A percentile compares a stretch with the other conserved stretches of the same genome.
Evolutionary conservation across 2,113 vertebrate genomes (phyloP).

Genomic region (Cryptotis parvus): DNA sequence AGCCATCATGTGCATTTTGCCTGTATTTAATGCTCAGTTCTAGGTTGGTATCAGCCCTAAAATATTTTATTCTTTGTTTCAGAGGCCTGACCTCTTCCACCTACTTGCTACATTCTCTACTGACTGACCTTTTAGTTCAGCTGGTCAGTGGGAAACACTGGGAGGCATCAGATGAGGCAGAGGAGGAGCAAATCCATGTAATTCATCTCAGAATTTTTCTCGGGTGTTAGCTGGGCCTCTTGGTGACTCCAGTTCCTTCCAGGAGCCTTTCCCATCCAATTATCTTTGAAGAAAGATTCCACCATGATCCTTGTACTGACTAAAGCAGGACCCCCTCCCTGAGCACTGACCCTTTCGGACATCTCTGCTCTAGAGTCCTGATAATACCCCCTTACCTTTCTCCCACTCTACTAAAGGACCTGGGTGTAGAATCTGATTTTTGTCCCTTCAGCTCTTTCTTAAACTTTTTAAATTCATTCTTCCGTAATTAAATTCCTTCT

Average conservation of each 20-base stretch:
- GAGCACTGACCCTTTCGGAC: background rate
- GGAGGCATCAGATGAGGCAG: background rate
- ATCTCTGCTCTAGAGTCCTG: background rate
- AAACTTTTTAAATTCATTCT: background rate
- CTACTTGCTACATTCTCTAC: background rate
- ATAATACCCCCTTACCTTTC: background rate
- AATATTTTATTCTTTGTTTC: too few species aligned
- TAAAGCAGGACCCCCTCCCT: background rate
- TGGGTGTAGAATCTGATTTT: background rate
- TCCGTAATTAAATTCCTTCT: constrained; percentile 18
- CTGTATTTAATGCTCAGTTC: too few species aligned
- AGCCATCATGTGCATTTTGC: too few species aligned
- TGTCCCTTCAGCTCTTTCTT: background rate
- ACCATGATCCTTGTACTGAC: background rate
- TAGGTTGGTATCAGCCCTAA: too few species aligned
- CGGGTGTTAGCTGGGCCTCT: background rate
- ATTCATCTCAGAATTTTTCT: background rate
- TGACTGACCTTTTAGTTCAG: background rate
- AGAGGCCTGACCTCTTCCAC: background rate
- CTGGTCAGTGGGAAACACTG: background rate
- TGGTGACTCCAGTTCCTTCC: background rate
- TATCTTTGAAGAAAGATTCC: background rate
- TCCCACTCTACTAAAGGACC: background rate
- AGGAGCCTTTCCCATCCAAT: background rate
- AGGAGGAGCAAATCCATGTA: background rate